A percentile compares a stretch with the other conserved stretches of the same genome.
Conservation (phyloP, 2,888 invertebrate species). For the Miltochrista miniata region DNA sequence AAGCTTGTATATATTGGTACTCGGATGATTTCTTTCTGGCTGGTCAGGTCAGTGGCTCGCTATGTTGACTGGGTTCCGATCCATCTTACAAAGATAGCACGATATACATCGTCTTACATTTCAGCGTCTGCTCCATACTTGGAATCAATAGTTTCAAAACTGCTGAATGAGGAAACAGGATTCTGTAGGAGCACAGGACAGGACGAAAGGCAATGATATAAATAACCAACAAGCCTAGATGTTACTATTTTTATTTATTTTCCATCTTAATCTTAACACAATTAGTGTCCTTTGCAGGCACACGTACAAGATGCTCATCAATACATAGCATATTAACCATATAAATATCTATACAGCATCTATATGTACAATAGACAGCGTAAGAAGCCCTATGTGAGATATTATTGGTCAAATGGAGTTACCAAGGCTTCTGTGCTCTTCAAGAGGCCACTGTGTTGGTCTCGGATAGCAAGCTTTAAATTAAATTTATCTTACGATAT, state of each 20-base stretch:
- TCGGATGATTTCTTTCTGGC: no score
- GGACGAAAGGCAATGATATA: conserved; percentile 26
- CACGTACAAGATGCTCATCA: conserved; percentile 75
- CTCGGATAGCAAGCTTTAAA: conserved; percentile 57
- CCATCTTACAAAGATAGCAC: no score
- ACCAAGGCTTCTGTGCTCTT: conserved; percentile 43
- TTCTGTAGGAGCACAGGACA: neutral
- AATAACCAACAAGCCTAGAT: conserved; percentile 65
- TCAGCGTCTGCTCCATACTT: no score
- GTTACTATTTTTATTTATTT: conserved; percentile 82
- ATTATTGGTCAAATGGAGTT: conserved; percentile 15
- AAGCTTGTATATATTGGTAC: no score
- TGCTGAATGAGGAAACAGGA: no score
- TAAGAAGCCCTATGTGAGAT: conserved; percentile 45
- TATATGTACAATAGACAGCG: conserved; percentile 78
- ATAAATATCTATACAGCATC: conserved; percentile 80
- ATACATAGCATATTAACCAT: conserved; percentile 69
- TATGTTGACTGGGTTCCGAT: no score
- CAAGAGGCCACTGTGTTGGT: conserved; percentile 67
- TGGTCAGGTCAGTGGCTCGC: no score
- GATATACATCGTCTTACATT: no score
- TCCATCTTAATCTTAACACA: conserved; percentile 73
- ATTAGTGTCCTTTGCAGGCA: conserved; percentile 68
- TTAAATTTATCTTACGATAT: conserved; percentile 50
- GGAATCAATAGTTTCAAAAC: no score